phyloP scores from a whole-genome alignment of 2,113 vertebrate genomes.

The Heptranchias perlo region DNA sequence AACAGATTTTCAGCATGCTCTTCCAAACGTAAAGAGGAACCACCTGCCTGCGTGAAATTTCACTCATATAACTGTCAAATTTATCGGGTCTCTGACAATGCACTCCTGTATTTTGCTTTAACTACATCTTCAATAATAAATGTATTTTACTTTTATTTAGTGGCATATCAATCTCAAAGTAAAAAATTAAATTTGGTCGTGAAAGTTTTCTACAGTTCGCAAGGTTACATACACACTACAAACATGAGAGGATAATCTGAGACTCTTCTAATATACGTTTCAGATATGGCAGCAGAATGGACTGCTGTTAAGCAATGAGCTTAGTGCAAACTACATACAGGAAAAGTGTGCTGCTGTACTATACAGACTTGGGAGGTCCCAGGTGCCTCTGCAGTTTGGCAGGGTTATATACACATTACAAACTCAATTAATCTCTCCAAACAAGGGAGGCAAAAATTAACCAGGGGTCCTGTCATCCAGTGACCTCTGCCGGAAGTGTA shows the following conservation, averaged over 20 bases:
- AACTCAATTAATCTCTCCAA: neutral
- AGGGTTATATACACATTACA: neutral
- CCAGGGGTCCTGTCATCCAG: neutral
- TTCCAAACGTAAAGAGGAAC: neutral
- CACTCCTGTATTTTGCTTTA: neutral
- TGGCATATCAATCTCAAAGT: neutral
- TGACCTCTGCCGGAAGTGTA: neutral
- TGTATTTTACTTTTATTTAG: neutral
- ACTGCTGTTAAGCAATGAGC: neutral
- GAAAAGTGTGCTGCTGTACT: neutral
- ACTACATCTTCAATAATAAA: neutral
- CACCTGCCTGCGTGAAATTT: neutral
- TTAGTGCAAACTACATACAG: neutral
- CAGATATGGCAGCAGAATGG: neutral
- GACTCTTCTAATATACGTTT: neutral
- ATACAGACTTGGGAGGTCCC: neutral
- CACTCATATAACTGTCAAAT: neutral
- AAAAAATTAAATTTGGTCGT: neutral
- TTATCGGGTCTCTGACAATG: neutral
- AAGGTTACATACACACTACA: neutral
- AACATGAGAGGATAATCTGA: neutral
- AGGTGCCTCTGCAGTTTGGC: neutral
- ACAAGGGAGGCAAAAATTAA: neutral
- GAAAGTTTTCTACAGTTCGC: neutral
- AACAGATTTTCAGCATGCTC: neutral